Conservation (phyloP, 1,140 invertebrate species). For the Leptinotarsa texana region DNA sequence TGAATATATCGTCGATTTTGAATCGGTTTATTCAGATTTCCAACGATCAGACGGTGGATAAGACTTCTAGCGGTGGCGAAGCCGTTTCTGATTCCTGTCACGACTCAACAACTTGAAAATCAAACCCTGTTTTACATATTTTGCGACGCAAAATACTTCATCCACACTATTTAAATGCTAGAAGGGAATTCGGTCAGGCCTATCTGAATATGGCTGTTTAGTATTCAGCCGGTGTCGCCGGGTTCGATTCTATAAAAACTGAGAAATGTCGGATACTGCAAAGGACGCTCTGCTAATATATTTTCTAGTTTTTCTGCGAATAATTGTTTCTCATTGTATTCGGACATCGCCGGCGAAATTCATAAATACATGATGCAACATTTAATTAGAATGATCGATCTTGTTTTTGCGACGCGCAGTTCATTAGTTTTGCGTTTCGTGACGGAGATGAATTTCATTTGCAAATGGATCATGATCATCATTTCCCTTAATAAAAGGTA, state of each 20-base stretch:
- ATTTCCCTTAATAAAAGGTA: too few relatives aligned
- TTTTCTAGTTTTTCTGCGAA: constrained; percentile 23
- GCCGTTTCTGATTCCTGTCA: constrained; percentile 37
- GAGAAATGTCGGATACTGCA: constrained; percentile 29
- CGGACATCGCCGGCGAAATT: constrained; percentile 5
- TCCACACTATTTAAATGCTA: constrained; percentile 46
- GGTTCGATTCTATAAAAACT: constrained; percentile 41
- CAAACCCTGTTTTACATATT: constrained; percentile 50
- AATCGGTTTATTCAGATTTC: constrained; percentile 33
- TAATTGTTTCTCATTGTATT: constrained; percentile 25
- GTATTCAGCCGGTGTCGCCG: constrained; percentile 42
- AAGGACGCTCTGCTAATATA: constrained; percentile 28
- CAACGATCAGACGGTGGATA: constrained; percentile 23
- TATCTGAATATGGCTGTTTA: constrained; percentile 48
- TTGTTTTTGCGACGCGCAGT: background rate
- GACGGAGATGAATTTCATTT: too few relatives aligned
- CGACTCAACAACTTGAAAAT: constrained; percentile 42
- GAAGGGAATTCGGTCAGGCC: constrained; percentile 37
- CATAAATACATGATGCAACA: constrained; percentile 21
- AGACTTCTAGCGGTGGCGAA: constrained; percentile 8
- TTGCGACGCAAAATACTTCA: constrained; percentile 46
- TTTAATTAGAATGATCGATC: constrained; percentile 16
- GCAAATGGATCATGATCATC: too few relatives aligned
- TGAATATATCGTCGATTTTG: constrained; percentile 44
- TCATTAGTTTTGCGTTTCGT: too few relatives aligned